A percentile compares a stretch with the other conserved stretches of the same genome.
Conservation (phyloP, 1,140 invertebrate genomes). For the Odontomachus brunneus region DNA sequence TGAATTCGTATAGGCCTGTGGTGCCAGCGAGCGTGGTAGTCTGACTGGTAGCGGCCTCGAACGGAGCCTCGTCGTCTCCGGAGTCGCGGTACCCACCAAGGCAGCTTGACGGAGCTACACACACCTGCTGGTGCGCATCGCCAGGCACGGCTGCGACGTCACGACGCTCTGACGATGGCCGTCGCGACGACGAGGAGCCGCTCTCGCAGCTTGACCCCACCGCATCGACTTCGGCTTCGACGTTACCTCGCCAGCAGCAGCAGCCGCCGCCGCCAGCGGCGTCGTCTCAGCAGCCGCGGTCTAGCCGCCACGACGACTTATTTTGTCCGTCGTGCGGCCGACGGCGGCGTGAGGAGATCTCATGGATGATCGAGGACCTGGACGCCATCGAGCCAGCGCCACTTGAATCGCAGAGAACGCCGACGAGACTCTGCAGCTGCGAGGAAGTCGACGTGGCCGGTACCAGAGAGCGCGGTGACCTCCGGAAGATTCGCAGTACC, state of each 20-base stretch:
- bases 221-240: conserved; percentile 78
- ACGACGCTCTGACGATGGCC: conserved; percentile 84
- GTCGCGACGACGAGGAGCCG: conserved; percentile 76
- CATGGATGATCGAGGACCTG: conserved; percentile 83
- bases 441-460: conserved; percentile 50
- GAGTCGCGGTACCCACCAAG: conserved; percentile 85
- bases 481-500: conserved; percentile 76
- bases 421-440: conserved; percentile 68
- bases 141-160: conserved; percentile 83
- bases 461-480: conserved; percentile 48
- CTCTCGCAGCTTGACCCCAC: conserved; percentile 83
- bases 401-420: conserved; percentile 71
- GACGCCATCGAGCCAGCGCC: conserved; percentile 80
- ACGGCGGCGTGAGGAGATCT: conserved; percentile 78
- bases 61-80: conserved; percentile 85
- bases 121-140: conserved; percentile 84
- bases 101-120: conserved; percentile 86
- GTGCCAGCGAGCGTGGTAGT: conserved; percentile 80
- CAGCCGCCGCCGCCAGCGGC: background rate
- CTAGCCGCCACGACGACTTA: conserved; percentile 65
- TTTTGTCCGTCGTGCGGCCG: conserved; percentile 79
- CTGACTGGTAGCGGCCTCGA: conserved; percentile 82
- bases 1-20: conserved; percentile 78
- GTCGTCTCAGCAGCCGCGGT: conserved; percentile 60
- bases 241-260: conserved; percentile 54